These are phyloP conservation scores for Punctoribates punctum DNA, from an alignment of 2,888 invertebrate genomes.

Conservation along the genomic window DNA sequence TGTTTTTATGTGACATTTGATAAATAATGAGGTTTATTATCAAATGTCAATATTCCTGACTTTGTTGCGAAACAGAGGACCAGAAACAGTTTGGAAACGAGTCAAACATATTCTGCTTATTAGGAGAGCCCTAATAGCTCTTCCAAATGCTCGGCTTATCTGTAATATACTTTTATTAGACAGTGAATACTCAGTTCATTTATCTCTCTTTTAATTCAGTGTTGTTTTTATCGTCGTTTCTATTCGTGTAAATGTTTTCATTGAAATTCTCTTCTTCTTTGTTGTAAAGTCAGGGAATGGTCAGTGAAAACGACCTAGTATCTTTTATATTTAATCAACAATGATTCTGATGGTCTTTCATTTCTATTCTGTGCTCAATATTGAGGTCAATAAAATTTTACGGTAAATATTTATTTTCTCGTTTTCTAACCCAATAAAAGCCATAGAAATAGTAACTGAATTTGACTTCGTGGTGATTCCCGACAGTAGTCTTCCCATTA, in stretches of 20 bases:
- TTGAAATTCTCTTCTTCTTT: neutral
- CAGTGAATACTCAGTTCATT: slow-evolving; percentile 3
- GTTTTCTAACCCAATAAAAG: too few relatives aligned
- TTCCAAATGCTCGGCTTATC: slow-evolving; percentile 23
- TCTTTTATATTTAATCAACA: too few relatives aligned
- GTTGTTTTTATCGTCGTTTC: neutral
- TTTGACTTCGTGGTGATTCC: too few relatives aligned
- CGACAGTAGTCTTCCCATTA: too few relatives aligned
- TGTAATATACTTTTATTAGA: slow-evolving; percentile 12
- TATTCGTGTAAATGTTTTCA: neutral
- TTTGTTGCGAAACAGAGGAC: neutral
- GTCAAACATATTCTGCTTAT: neutral
- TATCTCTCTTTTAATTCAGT: neutral
- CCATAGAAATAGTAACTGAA: too few relatives aligned
- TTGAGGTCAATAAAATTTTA: too few relatives aligned
- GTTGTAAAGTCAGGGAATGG: neutral
- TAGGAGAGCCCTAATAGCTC: neutral
- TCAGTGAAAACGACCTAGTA: too few relatives aligned
- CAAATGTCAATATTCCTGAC: slow-evolving; percentile 8
- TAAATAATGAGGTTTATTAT: slow-evolving; percentile 29
- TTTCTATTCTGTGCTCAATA: too few relatives aligned
- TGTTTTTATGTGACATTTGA: slow-evolving; percentile 2
- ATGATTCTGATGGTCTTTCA: too few relatives aligned
- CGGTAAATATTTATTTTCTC: too few relatives aligned
- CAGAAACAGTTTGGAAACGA: neutral